Conservation (phyloP, 2,113 vertebrate species). For the Podarcis cretensis region DNA sequence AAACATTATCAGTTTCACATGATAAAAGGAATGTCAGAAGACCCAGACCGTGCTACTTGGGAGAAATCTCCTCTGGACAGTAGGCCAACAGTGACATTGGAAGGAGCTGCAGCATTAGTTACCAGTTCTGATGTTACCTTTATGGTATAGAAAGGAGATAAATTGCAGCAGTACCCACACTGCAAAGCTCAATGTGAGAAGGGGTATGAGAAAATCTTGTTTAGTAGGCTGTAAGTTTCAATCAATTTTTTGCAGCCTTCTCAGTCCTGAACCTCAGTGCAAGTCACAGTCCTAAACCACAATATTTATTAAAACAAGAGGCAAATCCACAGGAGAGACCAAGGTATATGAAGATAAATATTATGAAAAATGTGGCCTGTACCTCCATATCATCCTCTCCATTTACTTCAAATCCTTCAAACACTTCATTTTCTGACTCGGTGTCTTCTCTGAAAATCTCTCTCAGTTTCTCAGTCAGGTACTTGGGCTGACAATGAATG, state of each 20-base stretch:
- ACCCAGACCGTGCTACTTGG: not conserved
- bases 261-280: not conserved
- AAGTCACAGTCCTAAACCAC: not conserved
- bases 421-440: conserved; percentile 85
- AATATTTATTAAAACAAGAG: not conserved
- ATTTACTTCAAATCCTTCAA: conserved; percentile 84
- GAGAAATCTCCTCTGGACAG: not conserved
- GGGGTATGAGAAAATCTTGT: not conserved
- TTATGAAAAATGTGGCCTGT: conserved; percentile 15
- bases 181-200: not conserved
- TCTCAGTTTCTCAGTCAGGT: conserved; percentile 84
- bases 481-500: conserved; percentile 76
- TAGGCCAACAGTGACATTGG: too few species aligned
- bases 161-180: too few species aligned
- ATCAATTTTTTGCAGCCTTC: not conserved
- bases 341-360: not conserved
- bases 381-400: conserved; percentile 68
- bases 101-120: not conserved
- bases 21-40: not conserved
- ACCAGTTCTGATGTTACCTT: not conserved
- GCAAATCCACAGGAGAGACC: not conserved
- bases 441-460: conserved; percentile 90
- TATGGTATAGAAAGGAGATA: not conserved
- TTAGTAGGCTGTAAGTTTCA: not conserved
- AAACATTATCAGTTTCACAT: not conserved